These are phyloP conservation scores for Eristalinus sepulchralis DNA, from an alignment of 2,888 invertebrate genomes.

Conservation along the genomic window DNA sequence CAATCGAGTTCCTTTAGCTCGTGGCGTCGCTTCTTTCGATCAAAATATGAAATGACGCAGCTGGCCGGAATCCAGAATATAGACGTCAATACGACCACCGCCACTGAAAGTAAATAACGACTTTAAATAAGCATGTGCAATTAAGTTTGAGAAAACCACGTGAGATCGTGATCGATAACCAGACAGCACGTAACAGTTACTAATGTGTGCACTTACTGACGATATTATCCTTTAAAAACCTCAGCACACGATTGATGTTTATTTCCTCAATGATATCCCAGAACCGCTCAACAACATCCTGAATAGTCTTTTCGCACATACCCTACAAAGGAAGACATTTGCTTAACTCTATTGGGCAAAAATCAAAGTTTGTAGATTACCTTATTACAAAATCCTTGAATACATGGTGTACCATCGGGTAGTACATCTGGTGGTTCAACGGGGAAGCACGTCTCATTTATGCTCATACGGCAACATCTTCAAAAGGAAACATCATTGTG, in stretches of 20 bases:
- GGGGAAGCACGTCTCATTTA: conserved; percentile 95
- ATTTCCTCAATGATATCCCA: conserved; percentile 99
- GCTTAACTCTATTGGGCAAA: neutral
- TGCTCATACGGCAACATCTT: conserved; percentile 92
- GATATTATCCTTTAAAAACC: conserved; percentile 95
- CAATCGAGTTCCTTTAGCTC: conserved; percentile 88
- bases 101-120: conserved; percentile 74
- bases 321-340: conserved; percentile 84
- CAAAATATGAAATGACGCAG: conserved; percentile 92
- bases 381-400: conserved; percentile 98
- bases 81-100: conserved; percentile 94
- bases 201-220: conserved; percentile 87
- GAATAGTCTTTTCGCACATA: conserved; percentile 95
- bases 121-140: neutral
- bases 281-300: conserved; percentile 96
- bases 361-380: too few species aligned
- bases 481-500: conserved; percentile 15
- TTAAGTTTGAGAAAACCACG: neutral
- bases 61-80: conserved; percentile 97
- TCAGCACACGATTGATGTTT: conserved; percentile 94
- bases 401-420: conserved; percentile 96
- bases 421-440: conserved; percentile 93
- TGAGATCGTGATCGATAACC: too few species aligned
- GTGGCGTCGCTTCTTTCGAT: conserved; percentile 87
- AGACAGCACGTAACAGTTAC: too few species aligned